Percentiles rank a stretch among this genome's conserved stretches.
These are phyloP conservation scores for Pristis pectinata DNA, from an alignment of 2,797 vertebrate genomes.

Conservation along the genomic window DNA sequence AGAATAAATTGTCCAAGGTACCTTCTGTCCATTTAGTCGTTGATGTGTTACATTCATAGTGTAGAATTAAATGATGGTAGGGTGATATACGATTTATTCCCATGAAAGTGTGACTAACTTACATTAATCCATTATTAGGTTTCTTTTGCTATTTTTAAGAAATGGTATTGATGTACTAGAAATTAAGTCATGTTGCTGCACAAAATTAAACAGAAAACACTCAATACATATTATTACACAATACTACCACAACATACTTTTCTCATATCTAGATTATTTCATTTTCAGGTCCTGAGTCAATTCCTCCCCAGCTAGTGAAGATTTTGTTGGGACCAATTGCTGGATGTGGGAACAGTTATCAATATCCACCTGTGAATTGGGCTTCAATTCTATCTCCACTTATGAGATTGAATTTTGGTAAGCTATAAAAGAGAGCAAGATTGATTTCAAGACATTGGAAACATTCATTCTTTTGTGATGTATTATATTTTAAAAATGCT, in stretches of 20 bases:
- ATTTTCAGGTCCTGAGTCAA: constrained; percentile 70
- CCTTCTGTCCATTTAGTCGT: not conserved
- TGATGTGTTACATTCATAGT: not conserved
- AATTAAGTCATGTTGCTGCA: not conserved
- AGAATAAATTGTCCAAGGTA: not conserved
- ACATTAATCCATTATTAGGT: not conserved
- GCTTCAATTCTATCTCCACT: constrained; percentile 77
- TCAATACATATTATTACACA: not conserved
- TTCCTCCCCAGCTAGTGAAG: constrained; percentile 60
- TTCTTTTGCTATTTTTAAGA: not conserved
- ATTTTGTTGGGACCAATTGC: constrained; percentile 67
- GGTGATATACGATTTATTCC: not conserved
- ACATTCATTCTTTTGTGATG: not conserved
- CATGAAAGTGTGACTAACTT: not conserved
- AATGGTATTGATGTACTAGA: not conserved
- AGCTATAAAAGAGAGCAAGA: constrained; percentile 39
- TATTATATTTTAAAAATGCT: not conserved
- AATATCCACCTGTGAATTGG: constrained; percentile 91
- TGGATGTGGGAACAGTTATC: constrained; percentile 63
- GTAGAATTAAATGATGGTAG: not conserved
- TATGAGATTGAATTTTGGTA: constrained; percentile 83
- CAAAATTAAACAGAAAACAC: not conserved
- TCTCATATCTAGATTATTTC: not conserved
- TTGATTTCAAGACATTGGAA: not conserved
- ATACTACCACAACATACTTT: not conserved